Evolutionary conservation across 2,113 vertebrate genomes (phyloP).

Genomic region (Elephas maximus): DNA sequence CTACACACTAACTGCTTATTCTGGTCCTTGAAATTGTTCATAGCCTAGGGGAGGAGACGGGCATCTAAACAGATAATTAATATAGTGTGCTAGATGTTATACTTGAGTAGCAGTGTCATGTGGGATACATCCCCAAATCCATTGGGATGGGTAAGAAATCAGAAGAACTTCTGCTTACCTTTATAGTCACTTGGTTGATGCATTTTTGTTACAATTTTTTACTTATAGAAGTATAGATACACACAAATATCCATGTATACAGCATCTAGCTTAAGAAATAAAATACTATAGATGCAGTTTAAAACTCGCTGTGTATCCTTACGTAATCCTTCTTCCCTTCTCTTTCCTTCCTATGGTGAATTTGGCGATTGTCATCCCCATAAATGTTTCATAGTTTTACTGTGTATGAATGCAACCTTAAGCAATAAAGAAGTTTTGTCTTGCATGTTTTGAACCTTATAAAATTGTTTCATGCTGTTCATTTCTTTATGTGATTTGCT

Average conservation of each 20-base stretch:
- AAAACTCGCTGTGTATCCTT: conserved; percentile 21
- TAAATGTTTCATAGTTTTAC: conserved; percentile 16
- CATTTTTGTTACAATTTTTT: conserved; percentile 39
- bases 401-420: not conserved
- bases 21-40: conserved; percentile 37
- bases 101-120: not conserved
- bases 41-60: not conserved
- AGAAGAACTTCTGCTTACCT: not conserved
- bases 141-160: not conserved
- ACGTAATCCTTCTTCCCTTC: not conserved
- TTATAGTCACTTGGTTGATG: not conserved
- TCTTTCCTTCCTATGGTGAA: not conserved
- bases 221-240: not conserved
- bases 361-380: conserved; percentile 28
- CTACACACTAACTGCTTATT: conserved; percentile 40
- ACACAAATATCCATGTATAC: not conserved
- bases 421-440: not conserved
- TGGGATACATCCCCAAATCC: not conserved
- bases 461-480: conserved; percentile 47
- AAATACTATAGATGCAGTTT: not conserved
- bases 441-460: conserved; percentile 28
- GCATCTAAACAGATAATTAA: conserved; percentile 13
- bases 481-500: conserved; percentile 33
- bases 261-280: conserved; percentile 62
- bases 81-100: not conserved